Base-by-base conservation (phyloP, 1,140 invertebrate species). In the Conopomorpha cramerella region DNA sequence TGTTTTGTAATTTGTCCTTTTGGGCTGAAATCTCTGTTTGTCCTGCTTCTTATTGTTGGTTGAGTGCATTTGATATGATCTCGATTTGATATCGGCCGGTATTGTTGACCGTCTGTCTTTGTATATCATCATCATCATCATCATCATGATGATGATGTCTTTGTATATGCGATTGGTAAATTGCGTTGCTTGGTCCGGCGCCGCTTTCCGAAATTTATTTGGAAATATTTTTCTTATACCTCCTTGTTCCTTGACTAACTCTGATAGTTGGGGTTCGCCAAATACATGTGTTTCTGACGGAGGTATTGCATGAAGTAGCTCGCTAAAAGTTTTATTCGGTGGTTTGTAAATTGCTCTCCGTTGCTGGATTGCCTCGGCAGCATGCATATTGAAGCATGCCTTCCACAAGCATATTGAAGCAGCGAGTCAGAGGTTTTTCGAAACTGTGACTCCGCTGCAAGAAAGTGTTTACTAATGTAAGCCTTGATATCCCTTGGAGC, bases 321-420 rank as follows among this genome's bases (percentile, higher is more conserved):
- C 30, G 6, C 7, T 3, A 16, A 32, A 15, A 3, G 16, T 11
- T 11, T 32, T 32, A 16, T 32, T 32, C 11, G 8, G 8, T 32
- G 11, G 3, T 16, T 16, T 32, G 30, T 16, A 32, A 4, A 15
- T 32, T 4, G 4, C 16, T 16, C 30, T 32, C 11, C 30, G 8
- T 15, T 28, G 16, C 11, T 30, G 14, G 1, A 41, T 38, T n/a
- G 17, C 34, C 27, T 41, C 39, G n/a, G n/a, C n/a, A n/a, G n/a
- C n/a, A n/a, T n/a, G n/a, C n/a, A n/a, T n/a, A n/a, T n/a, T n/a
- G n/a, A n/a, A n/a, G 34, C 23, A 4, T 27, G 28, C 1, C 25
- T 16, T 4, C 33, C 39, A 16, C 36, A 38, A 2, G 8, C 23
- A 16, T 38, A 38, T 32, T 38, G 36, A 13, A 38, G 14, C 12